Evolutionary conservation across 1,140 invertebrate genomes (phyloP), one percentile per base, ranked within the genome.

Genomic region (Gonioctena quinquepunctata): DNA sequence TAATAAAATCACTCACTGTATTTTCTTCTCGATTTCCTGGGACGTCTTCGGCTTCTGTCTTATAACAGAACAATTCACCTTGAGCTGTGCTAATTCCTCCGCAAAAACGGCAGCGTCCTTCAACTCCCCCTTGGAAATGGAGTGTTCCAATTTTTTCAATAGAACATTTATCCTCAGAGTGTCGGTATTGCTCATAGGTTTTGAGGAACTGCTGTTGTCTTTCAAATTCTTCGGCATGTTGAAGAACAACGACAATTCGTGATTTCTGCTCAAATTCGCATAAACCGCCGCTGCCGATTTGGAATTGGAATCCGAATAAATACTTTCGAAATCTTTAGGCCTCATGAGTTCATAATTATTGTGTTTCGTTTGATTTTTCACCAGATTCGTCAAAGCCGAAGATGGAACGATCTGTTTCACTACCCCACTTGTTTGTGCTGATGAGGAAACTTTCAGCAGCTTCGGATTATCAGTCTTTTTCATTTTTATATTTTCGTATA

Each of bases 51-150:
- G 49, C 78, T 85, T 85, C 73, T 89, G 88, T 66, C 88, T 79
- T 28, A 88, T 85, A 5, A 91, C 89, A 16, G 87, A 88, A 80
- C 89, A 90, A 74, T 86, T 87, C 49, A 91, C 88, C 80, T 90
- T 90, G 19, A 91, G 79, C 25, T 88, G 84, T 0, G 92, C 91
- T 65, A 93, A 84, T 80, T 92, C 90, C 76, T 88, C 88, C 2
- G 92, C 91, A 22, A 91, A 84, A 66, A 83, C 83, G 2, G 92
- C 89, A 0, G 92, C 91, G 73, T 89, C 84, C 22, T 87, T 85
- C 82, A 91, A 87, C 68, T 92, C 85, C 3, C 91, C 91, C 65
- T 86, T 87, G 8, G 88, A 86, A 70, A 93, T 93, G 0, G 91
- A 89, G 1, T 83, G 85, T 79, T 93, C 91, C 57, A 93, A 81